Evolutionary conservation across 2,113 vertebrate species (phyloP), one percentile per base, ranked within the genome.

Genomic region (Butorides virescens): DNA sequence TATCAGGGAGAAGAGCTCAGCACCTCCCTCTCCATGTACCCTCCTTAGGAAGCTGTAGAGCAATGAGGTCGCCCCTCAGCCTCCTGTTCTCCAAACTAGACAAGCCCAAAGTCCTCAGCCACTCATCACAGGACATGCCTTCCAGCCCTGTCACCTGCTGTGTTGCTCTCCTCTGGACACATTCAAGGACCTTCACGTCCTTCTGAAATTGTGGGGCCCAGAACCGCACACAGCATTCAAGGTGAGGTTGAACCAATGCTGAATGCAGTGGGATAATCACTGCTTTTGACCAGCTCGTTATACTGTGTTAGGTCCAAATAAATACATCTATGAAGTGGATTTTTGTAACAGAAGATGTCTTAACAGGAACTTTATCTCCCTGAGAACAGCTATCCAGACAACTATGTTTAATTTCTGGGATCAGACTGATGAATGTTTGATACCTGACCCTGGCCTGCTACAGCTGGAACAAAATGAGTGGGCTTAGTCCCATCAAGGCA

Each of bases 251-350:
- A 39, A 68, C 10, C 42, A 42, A 3, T 0, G 1, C 36, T 42
- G 42, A 70, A 29, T n/a, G 18, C 49, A 65, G 18, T 0, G 0
- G 15, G 34, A 34, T 27, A 36, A 63, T 52, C 2, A 2, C 32
- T 23, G 42, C 19, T 50, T 59, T 32, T 56, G 61, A n/a, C 34
- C 1, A 0, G 19, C 49, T 73, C 30, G 4, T 59, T 67, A 29
- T 77, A 10, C 53, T 70, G 6, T 47, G 9, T 62, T 58, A 63
- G 26, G 30, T 83, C 23, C 49, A 63, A 65, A 17, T 56, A 65
- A 61, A 79, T 29, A 36, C 0, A 2, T 66, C 56, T 66, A 44
- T 34, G 11, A 86, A 65, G 21, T 30, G 30, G 26, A 65, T 59
- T 91, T 86, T 73, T 76, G 11, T 80, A 66, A 39, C 21, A 63